Evolutionary conservation across 2,113 vertebrate species (phyloP).

Genomic region (Machaerirhynchus nigripectus): DNA sequence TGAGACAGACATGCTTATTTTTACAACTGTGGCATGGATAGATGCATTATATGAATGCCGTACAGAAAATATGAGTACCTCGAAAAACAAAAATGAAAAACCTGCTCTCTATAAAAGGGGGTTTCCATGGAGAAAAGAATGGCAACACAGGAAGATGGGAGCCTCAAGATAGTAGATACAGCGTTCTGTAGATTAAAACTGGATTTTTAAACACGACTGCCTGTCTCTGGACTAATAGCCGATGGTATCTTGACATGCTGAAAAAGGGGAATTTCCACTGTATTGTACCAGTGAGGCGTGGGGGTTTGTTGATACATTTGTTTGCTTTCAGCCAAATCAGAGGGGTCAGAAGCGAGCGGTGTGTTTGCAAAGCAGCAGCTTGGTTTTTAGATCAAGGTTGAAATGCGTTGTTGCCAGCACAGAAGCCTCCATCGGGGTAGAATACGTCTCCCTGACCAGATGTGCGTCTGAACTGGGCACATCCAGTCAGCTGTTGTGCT

Average conservation of each 20-base stretch:
- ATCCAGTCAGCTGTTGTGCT: not conserved
- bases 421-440: not conserved
- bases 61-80: not conserved
- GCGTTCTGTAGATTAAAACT: not conserved
- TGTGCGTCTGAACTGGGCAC: not conserved
- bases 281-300: not conserved
- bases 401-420: not conserved
- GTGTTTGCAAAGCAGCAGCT: not conserved
- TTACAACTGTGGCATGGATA: not conserved
- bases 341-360: not conserved
- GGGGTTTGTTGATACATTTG: not conserved
- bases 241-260: not conserved
- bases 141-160: not conserved
- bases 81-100: not conserved
- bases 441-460: not conserved
- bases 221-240: not conserved
- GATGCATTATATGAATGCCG: not conserved
- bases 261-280: not conserved
- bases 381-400: not conserved
- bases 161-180: not conserved
- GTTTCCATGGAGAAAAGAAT: not conserved
- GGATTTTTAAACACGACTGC: not conserved
- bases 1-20: not conserved
- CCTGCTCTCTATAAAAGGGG: not conserved
- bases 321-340: not conserved